These are phyloP conservation scores for Pseudonaja textilis DNA, from an alignment of 2,113 vertebrate genomes.

Conservation along the genomic window DNA sequence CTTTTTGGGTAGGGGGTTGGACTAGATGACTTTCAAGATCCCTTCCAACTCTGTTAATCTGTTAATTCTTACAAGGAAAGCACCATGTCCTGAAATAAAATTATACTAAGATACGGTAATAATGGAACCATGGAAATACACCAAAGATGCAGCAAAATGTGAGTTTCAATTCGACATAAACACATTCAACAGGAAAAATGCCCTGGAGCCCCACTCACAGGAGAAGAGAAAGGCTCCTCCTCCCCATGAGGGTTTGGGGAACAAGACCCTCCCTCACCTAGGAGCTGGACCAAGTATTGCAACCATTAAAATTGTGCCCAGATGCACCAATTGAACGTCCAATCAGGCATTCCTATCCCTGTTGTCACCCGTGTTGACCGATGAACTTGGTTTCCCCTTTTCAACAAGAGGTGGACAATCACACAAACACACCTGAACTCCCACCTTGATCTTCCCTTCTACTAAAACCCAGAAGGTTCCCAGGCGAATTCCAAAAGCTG, in stretches of 20 bases:
- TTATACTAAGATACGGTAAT: background rate
- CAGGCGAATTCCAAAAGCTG: background rate
- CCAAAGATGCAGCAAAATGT: background rate
- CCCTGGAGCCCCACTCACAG: background rate
- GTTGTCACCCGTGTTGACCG: background rate
- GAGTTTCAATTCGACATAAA: background rate
- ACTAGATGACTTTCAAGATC: too few species aligned
- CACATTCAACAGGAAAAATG: background rate
- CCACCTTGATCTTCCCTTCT: background rate
- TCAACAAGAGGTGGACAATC: background rate
- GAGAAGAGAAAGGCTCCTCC: background rate
- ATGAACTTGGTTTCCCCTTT: background rate
- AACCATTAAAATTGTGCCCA: background rate
- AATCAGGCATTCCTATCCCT: background rate
- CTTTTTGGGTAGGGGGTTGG: too few species aligned
- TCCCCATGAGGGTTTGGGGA: background rate
- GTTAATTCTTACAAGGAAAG: background rate
- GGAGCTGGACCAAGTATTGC: background rate
- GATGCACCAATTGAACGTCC: background rate
- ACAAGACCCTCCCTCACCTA: background rate
- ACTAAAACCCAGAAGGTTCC: background rate
- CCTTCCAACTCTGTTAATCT: too few species aligned
- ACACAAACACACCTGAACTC: background rate
- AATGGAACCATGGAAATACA: background rate
- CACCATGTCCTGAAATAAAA: background rate